These are phyloP conservation scores for Cheracebus regulus DNA, from an alignment of 2,797 vertebrate genomes.

Conservation along the genomic window DNA sequence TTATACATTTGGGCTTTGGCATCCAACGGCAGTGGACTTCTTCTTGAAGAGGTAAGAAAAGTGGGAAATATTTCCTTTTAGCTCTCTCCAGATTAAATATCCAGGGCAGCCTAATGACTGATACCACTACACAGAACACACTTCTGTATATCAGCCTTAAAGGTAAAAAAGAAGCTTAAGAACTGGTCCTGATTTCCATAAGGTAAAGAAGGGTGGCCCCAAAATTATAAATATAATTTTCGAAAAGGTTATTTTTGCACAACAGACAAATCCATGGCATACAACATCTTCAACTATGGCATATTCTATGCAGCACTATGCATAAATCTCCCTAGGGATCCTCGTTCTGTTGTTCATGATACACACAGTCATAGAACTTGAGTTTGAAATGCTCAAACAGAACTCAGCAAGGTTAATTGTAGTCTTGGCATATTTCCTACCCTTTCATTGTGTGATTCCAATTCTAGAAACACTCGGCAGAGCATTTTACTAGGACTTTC, in stretches of 20 bases:
- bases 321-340: background rate
- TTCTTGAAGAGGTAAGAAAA: background rate
- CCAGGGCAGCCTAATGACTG: background rate
- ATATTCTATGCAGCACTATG: background rate
- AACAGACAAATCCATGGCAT: background rate
- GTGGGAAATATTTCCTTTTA: background rate
- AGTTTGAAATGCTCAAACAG: background rate
- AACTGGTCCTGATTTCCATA: background rate
- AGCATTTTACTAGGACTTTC: background rate
- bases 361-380: background rate
- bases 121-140: background rate
- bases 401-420: background rate
- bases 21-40: background rate
- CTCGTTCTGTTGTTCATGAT: background rate
- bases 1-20: conserved; percentile 19
- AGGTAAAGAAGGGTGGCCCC: background rate
- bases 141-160: background rate
- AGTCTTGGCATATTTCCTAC: background rate
- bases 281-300: background rate
- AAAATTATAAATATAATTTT: background rate
- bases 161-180: background rate
- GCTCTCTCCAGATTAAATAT: conserved; percentile 11
- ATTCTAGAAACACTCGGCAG: background rate
- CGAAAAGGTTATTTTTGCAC: background rate
- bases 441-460: background rate